Evolutionary conservation across 2,888 invertebrate species (phyloP), one percentile per base, ranked within the genome.

Genomic region (Melieria crassipennis): DNA sequence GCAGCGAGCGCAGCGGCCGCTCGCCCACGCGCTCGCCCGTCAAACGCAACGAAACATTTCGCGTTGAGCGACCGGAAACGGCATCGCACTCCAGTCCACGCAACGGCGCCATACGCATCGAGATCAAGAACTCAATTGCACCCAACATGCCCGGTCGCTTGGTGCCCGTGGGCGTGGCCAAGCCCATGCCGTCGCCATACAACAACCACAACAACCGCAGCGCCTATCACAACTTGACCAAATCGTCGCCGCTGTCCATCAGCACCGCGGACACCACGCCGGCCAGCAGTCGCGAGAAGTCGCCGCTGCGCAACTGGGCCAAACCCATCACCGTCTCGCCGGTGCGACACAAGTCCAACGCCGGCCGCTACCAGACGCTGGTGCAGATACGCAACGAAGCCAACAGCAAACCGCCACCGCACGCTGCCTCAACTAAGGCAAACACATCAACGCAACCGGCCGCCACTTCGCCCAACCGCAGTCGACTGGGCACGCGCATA

Each of bases 111-210:
- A 86, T 86, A 72, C 83, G 84, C 48, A 84, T 87, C 63, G 87
- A 86, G 76, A 83, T 87, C 47, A 87, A 85, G 74, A 86, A 86
- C 69, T 86, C 86, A 9, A 85, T 86, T 63, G 78, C 80, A 5
- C 86, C 86, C 0, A 83, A 85, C 65, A 79, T 84, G 50, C 86
- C 86, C 0, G 82, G 85, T 0, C 78, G 85, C 13, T 75, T 86
- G 48, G 86, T 87, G 48, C 86, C 86, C 1, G 83, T 86, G 48
- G 86, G 86, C 9, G 86, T 87, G 68, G 86, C 86, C 48, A 86
- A 85, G 65, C 86, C 86, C 9, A 86, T 86, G 82, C 85, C 80
- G 3, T 82, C 83, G 3, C 79, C 81, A 63, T 76, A 79, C 13
- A 77, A 55, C 42, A 13, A 77, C 0, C 79, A 82, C 47, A 68